A percentile compares a stretch with the other conserved stretches of the same genome.
Evolutionary conservation across 1,140 invertebrate species (phyloP).

Genomic region (Drosophila ambigua): DNA sequence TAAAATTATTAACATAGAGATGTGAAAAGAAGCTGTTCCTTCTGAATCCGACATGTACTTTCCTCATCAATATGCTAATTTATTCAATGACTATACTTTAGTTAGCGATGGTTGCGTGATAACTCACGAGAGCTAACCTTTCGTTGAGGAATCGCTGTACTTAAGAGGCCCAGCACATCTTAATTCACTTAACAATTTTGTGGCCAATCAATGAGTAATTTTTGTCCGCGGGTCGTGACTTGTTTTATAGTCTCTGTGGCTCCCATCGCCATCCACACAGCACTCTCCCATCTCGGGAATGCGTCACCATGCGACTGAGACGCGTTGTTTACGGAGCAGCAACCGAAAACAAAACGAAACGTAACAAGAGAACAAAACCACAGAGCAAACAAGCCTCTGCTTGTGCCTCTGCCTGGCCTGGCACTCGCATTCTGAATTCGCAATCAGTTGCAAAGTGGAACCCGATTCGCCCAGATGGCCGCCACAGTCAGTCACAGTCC

Average conservation of each 20-base stretch:
- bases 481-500: conserved; percentile 36
- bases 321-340: conserved; percentile 53
- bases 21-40: too few species aligned
- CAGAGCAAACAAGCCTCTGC: conserved; percentile 40
- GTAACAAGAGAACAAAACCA: conserved; percentile 61
- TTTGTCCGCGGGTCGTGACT: too few species aligned
- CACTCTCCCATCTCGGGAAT: conserved; percentile 17
- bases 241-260: conserved; percentile 3
- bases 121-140: too few species aligned
- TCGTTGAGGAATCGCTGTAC: too few species aligned
- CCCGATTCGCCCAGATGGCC: conserved; percentile 71
- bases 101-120: too few species aligned
- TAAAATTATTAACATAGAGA: too few species aligned
- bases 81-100: too few species aligned
- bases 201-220: too few species aligned
- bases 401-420: conserved; percentile 21
- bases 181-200: too few species aligned
- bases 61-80: too few species aligned
- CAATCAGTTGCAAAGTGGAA: conserved; percentile 63
- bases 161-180: too few species aligned
- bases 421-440: conserved; percentile 43
- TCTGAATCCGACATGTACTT: too few species aligned
- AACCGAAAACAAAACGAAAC: conserved; percentile 39
- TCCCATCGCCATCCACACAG: conserved; percentile 13
- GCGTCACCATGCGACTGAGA: conserved; percentile 40